phyloP scores from a whole-genome alignment of 2,888 invertebrate species.

The Nomada flava region DNA sequence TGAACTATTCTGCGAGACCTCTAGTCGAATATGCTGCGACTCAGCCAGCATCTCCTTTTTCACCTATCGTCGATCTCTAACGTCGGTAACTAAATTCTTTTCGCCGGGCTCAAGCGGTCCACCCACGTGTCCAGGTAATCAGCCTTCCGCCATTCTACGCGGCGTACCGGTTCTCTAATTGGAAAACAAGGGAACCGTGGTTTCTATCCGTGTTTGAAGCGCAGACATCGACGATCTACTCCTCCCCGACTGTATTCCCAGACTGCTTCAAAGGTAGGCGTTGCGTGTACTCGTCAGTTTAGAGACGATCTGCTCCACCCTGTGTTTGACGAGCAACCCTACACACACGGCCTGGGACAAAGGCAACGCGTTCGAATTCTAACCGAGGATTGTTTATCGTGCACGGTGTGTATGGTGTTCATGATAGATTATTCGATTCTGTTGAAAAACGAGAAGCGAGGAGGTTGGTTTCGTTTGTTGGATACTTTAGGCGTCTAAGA shows the following conservation, averaged over 20 bases:
- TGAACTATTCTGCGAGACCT: too few relatives aligned
- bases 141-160: constrained; percentile 15
- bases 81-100: not conserved
- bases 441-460: not conserved
- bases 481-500: too few relatives aligned
- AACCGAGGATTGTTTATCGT: not conserved
- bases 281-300: constrained; percentile 40
- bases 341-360: not conserved
- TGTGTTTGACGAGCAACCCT: not conserved
- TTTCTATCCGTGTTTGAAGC: constrained; percentile 25
- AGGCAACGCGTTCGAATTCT: not conserved
- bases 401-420: not conserved
- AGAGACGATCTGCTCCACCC: constrained; percentile 19
- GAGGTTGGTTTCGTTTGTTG: not conserved
- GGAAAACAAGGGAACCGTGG: constrained; percentile 34
- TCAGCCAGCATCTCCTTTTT: not conserved
- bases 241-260: constrained; percentile 8
- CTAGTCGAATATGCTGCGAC: too few relatives aligned
- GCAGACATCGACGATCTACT: constrained; percentile 36
- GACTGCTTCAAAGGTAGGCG: constrained; percentile 44
- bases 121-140: constrained; percentile 14
- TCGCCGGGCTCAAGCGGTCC: not conserved
- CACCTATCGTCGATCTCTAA: not conserved
- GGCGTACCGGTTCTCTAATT: constrained; percentile 30
- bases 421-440: not conserved